Conservation (phyloP, 2,888 invertebrate genomes). For the Hoplodrina blanda region DNA sequence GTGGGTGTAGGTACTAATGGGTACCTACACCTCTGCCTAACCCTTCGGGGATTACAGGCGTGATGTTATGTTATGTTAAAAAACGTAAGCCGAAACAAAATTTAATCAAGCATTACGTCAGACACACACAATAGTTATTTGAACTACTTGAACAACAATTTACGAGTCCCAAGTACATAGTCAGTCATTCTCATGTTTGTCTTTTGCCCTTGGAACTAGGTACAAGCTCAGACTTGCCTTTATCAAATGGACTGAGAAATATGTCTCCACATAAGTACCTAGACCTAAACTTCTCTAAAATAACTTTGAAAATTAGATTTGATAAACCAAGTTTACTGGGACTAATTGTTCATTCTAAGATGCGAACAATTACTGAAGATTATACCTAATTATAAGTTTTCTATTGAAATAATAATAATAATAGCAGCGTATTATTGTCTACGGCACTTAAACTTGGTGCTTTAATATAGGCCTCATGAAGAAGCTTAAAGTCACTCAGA, state of each 20-base stretch:
- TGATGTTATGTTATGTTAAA: too few species aligned
- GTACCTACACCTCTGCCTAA: too few species aligned
- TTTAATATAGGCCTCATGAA: too few species aligned
- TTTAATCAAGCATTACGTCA: conserved; percentile 26
- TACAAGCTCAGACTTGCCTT: background rate
- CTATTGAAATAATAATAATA: too few species aligned
- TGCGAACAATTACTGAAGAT: conserved; percentile 10
- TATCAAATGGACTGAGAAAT: conserved; percentile 16
- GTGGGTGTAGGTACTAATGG: too few species aligned
- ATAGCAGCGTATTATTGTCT: too few species aligned
- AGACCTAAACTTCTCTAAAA: conserved; percentile 18
- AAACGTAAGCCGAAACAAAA: background rate
- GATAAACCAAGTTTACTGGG: conserved; percentile 14
- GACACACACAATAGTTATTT: conserved; percentile 6
- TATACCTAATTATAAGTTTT: background rate
- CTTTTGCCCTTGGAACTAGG: conserved; percentile 24
- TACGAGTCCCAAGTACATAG: conserved; percentile 21
- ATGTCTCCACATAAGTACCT: conserved; percentile 16
- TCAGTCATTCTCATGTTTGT: conserved; percentile 5
- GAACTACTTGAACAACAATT: conserved; percentile 28
- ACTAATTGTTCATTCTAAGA: conserved; percentile 20
- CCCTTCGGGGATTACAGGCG: too few species aligned
- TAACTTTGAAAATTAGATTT: conserved; percentile 34
- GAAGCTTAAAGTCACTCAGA: too few species aligned
- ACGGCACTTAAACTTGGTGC: too few species aligned